phyloP scores from a whole-genome alignment of 2,888 invertebrate species.

The Chrysina gloriosa region DNA sequence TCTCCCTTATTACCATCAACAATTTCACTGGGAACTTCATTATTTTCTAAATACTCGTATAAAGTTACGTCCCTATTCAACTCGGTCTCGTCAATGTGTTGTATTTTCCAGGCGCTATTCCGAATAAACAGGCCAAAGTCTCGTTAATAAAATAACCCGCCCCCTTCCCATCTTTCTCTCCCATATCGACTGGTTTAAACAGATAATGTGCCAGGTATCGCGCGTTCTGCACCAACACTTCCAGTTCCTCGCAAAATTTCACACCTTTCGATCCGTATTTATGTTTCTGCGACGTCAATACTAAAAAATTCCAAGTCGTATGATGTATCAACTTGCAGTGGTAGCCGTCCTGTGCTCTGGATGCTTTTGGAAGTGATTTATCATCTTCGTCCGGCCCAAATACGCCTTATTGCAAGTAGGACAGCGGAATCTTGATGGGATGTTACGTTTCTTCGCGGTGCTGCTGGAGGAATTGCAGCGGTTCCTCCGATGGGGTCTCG shows the following conservation, averaged over 20 bases:
- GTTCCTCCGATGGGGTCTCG: constrained; percentile 43
- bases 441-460: constrained; percentile 59
- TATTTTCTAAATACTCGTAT: constrained; percentile 44
- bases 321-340: constrained; percentile 53
- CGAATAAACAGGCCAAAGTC: constrained; percentile 57
- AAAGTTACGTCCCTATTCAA: constrained; percentile 59
- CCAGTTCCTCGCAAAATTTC: constrained; percentile 61
- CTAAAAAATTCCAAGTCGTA: constrained; percentile 61
- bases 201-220: constrained; percentile 58
- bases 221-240: constrained; percentile 58
- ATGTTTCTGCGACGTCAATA: constrained; percentile 58
- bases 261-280: constrained; percentile 55
- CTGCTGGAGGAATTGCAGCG: constrained; percentile 26
- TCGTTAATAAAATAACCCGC: constrained; percentile 59
- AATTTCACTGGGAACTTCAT: constrained; percentile 11
- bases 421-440: constrained; percentile 69
- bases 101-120: constrained; percentile 59
- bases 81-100: constrained; percentile 59
- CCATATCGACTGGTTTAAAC: constrained; percentile 54
- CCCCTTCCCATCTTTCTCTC: too few relatives aligned
- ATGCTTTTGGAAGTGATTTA: constrained; percentile 72
- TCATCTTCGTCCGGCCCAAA: constrained; percentile 71
- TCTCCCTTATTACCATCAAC: constrained; percentile 5
- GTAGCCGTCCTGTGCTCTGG: constrained; percentile 70
- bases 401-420: constrained; percentile 75